These are phyloP conservation scores for Sclerodermus sp. DNA, from an alignment of 2,888 invertebrate genomes.

Conservation along the genomic window DNA sequence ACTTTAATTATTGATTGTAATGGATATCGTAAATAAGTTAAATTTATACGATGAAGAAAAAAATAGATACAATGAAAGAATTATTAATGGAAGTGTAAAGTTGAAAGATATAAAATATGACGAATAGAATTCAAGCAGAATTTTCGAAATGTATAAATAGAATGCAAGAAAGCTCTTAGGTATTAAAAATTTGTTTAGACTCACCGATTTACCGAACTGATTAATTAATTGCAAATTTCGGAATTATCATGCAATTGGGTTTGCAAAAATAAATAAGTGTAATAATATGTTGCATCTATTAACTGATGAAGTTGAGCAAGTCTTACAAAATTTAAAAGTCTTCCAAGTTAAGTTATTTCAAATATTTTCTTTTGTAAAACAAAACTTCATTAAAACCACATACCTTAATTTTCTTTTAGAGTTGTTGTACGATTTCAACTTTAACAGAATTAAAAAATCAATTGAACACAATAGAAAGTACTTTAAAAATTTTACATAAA, in stretches of 20 bases:
- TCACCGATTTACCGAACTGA: no score
- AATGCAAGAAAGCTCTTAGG: conserved; percentile 31
- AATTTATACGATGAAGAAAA: conserved; percentile 45
- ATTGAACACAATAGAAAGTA: conserved; percentile 32
- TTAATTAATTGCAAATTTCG: no score
- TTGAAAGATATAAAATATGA: conserved; percentile 50
- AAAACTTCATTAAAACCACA: no score
- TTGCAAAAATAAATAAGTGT: conserved; percentile 28
- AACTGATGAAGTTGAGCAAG: conserved; percentile 45
- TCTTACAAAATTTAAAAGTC: conserved; percentile 35
- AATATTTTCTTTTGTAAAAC: conserved; percentile 1
- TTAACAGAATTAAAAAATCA: conserved; percentile 35
- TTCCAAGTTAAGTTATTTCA: conserved; percentile 34
- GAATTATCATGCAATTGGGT: conserved; percentile 20
- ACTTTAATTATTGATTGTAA: conserved; percentile 19
- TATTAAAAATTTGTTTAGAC: conserved; percentile 17
- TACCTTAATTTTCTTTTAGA: conserved; percentile 24
- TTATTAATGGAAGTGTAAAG: conserved; percentile 35
- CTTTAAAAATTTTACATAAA: conserved; percentile 38
- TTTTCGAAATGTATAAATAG: conserved; percentile 27
- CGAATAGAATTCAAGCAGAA: conserved; percentile 37
- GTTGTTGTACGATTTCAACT: conserved; percentile 21
- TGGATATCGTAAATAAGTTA: conserved; percentile 34
- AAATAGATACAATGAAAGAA: conserved; percentile 36
- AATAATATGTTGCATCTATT: conserved; percentile 37